Conservation (phyloP, 2,797 vertebrate species). For the Enteromius viviparus region DNA sequence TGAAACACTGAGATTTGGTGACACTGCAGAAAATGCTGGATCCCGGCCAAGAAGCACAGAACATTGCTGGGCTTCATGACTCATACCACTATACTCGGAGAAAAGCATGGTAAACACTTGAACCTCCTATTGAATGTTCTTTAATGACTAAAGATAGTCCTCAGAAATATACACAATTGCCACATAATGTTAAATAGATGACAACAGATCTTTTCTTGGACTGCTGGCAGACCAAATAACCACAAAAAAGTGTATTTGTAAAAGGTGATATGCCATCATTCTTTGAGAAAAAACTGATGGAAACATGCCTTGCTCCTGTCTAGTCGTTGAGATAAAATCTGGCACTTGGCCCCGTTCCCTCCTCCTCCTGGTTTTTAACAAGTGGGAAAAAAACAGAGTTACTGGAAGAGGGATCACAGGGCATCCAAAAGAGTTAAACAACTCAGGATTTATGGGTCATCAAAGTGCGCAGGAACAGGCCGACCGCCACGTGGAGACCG, state of each 20-base stretch:
- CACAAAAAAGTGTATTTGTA: background rate
- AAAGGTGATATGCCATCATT: conserved; percentile 13
- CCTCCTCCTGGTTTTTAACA: conserved; percentile 44
- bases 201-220: background rate
- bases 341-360: conserved; percentile 51
- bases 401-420: conserved; percentile 82
- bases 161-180: conserved; percentile 29
- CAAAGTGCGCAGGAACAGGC: conserved; percentile 72
- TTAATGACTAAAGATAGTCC: conserved; percentile 28
- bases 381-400: conserved; percentile 65
- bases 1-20: conserved; percentile 32
- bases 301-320: conserved; percentile 54
- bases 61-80: conserved; percentile 55
- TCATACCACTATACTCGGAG: conserved; percentile 60
- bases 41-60: background rate
- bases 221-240: background rate
- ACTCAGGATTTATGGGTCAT: conserved; percentile 79
- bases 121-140: conserved; percentile 34
- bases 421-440: conserved; percentile 81
- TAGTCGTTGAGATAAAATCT: conserved; percentile 68
- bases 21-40: conserved; percentile 41
- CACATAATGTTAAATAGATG: background rate
- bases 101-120: conserved; percentile 44
- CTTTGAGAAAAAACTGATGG: conserved; percentile 43
- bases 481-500: conserved; percentile 63